phyloP scores from a whole-genome alignment of 1,140 invertebrate species.

The Cyphomyrmex costatus region DNA sequence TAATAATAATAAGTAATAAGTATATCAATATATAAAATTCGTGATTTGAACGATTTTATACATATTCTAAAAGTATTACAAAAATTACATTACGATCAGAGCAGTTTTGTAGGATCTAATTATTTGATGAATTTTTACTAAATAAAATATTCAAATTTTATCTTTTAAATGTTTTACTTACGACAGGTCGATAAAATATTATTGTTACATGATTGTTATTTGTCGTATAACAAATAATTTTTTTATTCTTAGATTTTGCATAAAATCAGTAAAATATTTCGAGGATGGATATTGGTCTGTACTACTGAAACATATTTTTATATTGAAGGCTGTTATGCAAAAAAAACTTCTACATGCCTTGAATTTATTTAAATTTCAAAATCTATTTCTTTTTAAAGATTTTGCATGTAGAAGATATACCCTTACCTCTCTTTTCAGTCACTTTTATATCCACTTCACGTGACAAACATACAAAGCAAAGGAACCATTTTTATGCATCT shows the following conservation, averaged over 20 bases:
- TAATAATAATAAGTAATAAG: no score
- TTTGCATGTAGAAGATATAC: not conserved
- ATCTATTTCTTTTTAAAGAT: not conserved
- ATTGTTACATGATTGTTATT: not conserved
- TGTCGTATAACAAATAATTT: not conserved
- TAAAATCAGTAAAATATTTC: not conserved
- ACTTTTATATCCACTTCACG: not conserved
- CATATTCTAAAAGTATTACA: not conserved
- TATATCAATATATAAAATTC: not conserved
- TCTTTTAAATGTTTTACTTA: not conserved
- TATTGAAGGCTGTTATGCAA: not conserved
- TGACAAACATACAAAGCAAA: not conserved
- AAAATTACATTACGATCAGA: not conserved
- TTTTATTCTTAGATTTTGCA: not conserved
- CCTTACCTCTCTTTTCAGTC: not conserved
- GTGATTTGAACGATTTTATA: not conserved
- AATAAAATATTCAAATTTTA: no score
- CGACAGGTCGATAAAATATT: slow-evolving; percentile 16
- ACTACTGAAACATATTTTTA: not conserved
- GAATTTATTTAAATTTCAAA: not conserved
- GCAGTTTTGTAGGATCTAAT: not conserved
- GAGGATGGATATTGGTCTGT: not conserved
- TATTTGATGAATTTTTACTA: no score
- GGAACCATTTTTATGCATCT: slow-evolving; percentile 6
- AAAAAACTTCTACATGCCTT: not conserved